Base-by-base conservation (phyloP, 2,888 invertebrate species). In the Spatulosminthurus flaviceps region DNA sequence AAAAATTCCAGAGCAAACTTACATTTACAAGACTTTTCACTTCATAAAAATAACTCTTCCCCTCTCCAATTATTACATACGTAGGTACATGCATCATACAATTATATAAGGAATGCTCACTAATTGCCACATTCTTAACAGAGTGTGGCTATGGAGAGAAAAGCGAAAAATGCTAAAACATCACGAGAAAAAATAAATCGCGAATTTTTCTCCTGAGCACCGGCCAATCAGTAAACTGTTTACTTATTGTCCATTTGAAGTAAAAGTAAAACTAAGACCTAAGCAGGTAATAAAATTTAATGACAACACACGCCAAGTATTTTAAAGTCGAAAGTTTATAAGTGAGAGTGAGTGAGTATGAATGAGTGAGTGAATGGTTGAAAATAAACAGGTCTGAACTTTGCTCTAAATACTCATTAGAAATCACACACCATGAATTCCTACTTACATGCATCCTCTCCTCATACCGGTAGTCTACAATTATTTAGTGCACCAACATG, bases 311-410 rank as follows among this genome's bases (percentile, higher is more conserved):
- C 16, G 51, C 16, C n/a, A 51, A 51, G 51, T 51, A 51, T 51
- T 51, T 51, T 51, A 51, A 51, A 11, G 51, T 51, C 16, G 51
- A 51, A 51, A 51, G 51, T 51, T 51, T 51, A 51, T 51, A 51
- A 51, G 51, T 51, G 51, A 51, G 51, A 51, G 51, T 51, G n/a
- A n/a, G n/a, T n/a, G n/a, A n/a, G n/a, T n/a, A n/a, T n/a, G n/a
- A n/a, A n/a, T n/a, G n/a, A n/a, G n/a, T n/a, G n/a, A n/a, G n/a
- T n/a, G n/a, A n/a, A n/a, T n/a, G 16, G 34, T 34, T 34, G 34
- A 16, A 51, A 51, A 51, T 51, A 51, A 51, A 16, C 51, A 51
- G 16, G 16, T 51, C 16, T 51, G 51, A 26, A 67, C 67, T 67
- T 67, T 64, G 22, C 13, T 51, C 51, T 51, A 2, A 51, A 51